Evolutionary conservation across 2,797 vertebrate species (phyloP).

Genomic region (Lateolabrax maculatus): DNA sequence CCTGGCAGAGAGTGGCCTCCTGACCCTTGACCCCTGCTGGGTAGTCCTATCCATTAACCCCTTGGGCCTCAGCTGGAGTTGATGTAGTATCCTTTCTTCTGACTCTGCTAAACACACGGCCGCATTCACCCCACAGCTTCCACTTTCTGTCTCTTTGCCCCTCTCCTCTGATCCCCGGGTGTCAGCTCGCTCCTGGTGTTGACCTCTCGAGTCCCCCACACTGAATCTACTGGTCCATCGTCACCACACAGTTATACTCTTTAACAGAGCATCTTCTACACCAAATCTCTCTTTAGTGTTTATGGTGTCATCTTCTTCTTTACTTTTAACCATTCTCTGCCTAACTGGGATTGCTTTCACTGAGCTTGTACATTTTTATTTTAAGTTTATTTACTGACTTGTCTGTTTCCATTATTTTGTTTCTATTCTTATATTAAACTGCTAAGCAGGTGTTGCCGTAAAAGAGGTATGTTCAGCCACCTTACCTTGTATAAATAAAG

Average conservation of each 20-base stretch:
- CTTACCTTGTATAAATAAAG: background rate
- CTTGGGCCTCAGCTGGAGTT: conserved; percentile 93
- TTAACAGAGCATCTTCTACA: background rate
- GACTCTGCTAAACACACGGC: conserved; percentile 90
- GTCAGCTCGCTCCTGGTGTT: conserved; percentile 89
- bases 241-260: background rate
- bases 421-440: background rate
- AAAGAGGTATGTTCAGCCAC: background rate
- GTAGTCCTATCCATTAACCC: conserved; percentile 93
- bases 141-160: conserved; percentile 93
- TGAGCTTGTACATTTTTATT: background rate
- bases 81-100: conserved; percentile 94
- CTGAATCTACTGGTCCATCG: conserved; percentile 39
- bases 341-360: background rate
- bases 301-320: background rate
- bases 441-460: too few species aligned
- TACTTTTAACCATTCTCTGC: background rate
- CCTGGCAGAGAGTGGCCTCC: conserved; percentile 87
- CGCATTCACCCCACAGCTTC: conserved; percentile 89
- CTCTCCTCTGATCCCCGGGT: conserved; percentile 86
- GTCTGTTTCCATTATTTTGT: background rate
- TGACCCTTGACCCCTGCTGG: conserved; percentile 96
- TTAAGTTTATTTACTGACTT: background rate
- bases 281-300: background rate
- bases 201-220: conserved; percentile 84